phyloP scores from a whole-genome alignment of 30 jellyfish, hydroid and myxozoan species.

The Pseudorhiza aurosa region DNA sequence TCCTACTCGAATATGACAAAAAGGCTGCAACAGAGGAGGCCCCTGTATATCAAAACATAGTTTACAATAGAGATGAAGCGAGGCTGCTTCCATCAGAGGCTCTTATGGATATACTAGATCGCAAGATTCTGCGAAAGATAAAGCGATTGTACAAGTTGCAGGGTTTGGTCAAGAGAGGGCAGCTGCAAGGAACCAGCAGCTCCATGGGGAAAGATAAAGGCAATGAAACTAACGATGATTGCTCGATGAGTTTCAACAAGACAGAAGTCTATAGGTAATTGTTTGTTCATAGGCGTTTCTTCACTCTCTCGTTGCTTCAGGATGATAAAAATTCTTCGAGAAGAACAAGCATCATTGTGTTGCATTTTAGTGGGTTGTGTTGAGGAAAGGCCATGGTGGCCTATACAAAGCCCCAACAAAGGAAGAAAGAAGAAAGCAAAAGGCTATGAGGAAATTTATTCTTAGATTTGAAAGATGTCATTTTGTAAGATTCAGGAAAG shows the following conservation, averaged over 20 bases:
- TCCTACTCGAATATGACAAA: conserved; percentile 59
- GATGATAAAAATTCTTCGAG: not conserved
- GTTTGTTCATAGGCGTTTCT: no score
- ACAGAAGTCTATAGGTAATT: conserved; percentile 74
- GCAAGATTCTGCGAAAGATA: conserved; percentile 26
- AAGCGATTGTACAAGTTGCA: conserved; percentile 4
- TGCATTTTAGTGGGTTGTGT: no score
- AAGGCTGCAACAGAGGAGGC: not conserved
- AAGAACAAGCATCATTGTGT: no score
- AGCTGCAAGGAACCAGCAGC: not conserved
- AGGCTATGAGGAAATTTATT: no score
- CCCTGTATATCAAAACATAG: conserved; percentile 18
- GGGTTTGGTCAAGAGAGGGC: conserved; percentile 5
- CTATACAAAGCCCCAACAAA: no score
- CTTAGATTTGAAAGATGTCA: no score
- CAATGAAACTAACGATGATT: conserved; percentile 35
- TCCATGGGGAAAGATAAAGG: not conserved
- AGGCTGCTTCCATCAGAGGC: conserved; percentile 16
- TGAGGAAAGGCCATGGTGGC: no score
- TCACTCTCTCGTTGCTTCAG: not conserved
- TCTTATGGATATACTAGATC: conserved; percentile 30
- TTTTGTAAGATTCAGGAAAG: no score
- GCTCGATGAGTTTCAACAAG: conserved; percentile 57
- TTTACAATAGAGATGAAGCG: conserved; percentile 13
- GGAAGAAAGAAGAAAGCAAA: no score